Evolutionary conservation across 2,797 vertebrate species (phyloP).

Genomic region (Pipistrellus pipistrellus): DNA sequence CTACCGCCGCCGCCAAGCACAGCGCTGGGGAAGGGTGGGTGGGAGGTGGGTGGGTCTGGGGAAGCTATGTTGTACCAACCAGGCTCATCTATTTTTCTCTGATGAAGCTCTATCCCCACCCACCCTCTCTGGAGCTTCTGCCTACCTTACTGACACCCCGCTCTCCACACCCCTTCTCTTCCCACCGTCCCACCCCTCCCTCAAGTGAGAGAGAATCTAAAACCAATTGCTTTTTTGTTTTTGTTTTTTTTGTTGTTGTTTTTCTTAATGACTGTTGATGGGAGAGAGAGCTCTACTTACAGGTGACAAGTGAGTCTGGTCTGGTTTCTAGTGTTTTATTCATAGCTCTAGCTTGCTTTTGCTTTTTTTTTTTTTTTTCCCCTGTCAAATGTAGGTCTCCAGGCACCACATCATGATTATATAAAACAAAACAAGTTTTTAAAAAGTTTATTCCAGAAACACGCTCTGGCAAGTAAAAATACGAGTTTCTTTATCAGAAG

Average conservation of each 20-base stretch:
- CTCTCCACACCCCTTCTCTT: conserved; percentile 17
- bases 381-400: conserved; percentile 68
- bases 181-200: conserved; percentile 46
- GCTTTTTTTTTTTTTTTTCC: background rate
- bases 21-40: conserved; percentile 7
- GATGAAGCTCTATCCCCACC: background rate
- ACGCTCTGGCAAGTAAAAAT: conserved; percentile 51
- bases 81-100: conserved; percentile 31
- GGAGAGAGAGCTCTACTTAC: conserved; percentile 67
- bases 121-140: conserved; percentile 57
- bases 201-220: conserved; percentile 52
- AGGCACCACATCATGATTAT: conserved; percentile 65
- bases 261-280: conserved; percentile 4
- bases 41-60: conserved; percentile 69
- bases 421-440: conserved; percentile 77
- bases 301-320: conserved; percentile 73
- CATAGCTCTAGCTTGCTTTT: conserved; percentile 42
- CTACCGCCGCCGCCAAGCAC: conserved; percentile 15
- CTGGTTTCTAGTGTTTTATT: conserved; percentile 2
- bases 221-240: background rate
- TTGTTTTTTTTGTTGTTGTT: background rate
- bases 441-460: conserved; percentile 76
- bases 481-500: conserved; percentile 24
- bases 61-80: conserved; percentile 59
- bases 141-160: conserved; percentile 20